These are phyloP conservation scores for Paguma larvata DNA, from an alignment of 2,797 vertebrate genomes.

Conservation along the genomic window DNA sequence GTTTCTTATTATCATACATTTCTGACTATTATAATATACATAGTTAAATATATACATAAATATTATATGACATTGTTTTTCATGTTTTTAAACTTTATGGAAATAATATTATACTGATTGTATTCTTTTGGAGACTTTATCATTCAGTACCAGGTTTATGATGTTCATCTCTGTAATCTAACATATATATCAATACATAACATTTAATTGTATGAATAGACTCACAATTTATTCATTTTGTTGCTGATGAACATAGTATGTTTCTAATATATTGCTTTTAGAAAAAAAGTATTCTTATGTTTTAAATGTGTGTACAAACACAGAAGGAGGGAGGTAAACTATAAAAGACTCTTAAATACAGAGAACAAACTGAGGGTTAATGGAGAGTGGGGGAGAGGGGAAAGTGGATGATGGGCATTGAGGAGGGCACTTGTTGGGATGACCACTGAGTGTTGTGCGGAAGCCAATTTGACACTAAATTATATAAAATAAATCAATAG, in stretches of 20 bases:
- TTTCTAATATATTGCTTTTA: background rate
- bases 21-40: background rate
- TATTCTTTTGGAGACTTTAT: background rate
- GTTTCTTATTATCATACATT: background rate
- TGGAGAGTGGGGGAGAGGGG: no score
- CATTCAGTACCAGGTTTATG: background rate
- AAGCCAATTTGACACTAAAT: no score
- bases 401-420: no score
- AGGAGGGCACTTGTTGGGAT: no score
- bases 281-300: background rate
- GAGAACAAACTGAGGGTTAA: no score
- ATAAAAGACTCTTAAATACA: no score
- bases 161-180: background rate
- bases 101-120: background rate
- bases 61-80: background rate
- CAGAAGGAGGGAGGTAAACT: no score
- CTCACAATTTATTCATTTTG: background rate
- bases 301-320: background rate
- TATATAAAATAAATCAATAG: no score
- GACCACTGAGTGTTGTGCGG: no score
- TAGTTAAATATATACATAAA: background rate
- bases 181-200: background rate
- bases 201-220: background rate
- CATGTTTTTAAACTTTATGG: background rate
- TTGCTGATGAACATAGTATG: background rate